Base-by-base conservation (phyloP, 2,888 invertebrate species). In the Xiphydria camelus region DNA sequence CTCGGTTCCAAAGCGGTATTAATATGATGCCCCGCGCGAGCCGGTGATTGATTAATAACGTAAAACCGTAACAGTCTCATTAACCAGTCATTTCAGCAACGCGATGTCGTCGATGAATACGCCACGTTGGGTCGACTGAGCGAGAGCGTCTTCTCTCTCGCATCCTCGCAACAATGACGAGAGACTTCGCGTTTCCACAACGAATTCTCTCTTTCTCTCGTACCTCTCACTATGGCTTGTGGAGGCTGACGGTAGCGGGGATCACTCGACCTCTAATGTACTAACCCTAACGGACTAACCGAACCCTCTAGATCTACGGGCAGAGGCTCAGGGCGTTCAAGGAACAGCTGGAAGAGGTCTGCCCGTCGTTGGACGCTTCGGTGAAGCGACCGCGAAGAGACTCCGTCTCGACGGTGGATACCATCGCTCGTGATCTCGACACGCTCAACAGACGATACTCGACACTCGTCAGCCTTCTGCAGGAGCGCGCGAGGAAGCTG, bases 321-420 rank as follows among this genome's bases (percentile, higher is more conserved):
- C 86, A 88, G 73, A 84, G 89, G 70, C 86, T 92, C 75, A 87
- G 89, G 77, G 86, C 88, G 56, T 95, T 89, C 81, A 83, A 86
- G 53, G 91, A 91, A 78, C 82, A 94, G 56, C 84, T 94, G 75
- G 87, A 87, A 67, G 90, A 91, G 65, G 82, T 87, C 39, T 91
- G 90, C 67, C 91, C 91, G 2, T 89, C 89, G 45, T 75, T 90
- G 70, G 91, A 91, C 78, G 83, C 79, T 47, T 78, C 76, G 42
- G 68, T 76, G 64, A 61, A 76, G 73, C 61, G 76, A 64, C 61
- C 70, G 29, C 63, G 75, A 45, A 61, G 64, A 52, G 68, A 70
- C 47, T 63, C 64, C 40, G 52, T 59, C 47, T 64, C 75, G 15
- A 88, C 91, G 1, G 87, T 89, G n/a, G 91, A 92, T 51, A 77